Percentiles rank a stretch among this genome's conserved stretches.
These are phyloP conservation scores for Mormyrops boulengeri DNA, from an alignment of 2,797 vertebrate species.

Conservation along the genomic window DNA sequence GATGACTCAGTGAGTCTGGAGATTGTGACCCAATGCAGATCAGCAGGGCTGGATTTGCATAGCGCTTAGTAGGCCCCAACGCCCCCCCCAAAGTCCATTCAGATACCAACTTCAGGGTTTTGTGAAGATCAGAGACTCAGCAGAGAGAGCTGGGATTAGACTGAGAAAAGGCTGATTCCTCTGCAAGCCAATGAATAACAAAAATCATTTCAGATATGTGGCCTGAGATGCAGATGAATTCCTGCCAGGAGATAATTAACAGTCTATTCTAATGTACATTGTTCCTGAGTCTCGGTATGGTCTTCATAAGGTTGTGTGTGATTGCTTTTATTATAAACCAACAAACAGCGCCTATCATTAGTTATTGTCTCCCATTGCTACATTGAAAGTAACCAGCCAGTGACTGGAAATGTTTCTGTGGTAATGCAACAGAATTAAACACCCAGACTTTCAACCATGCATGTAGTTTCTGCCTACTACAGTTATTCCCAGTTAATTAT, in stretches of 20 bases:
- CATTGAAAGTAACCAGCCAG: not conserved
- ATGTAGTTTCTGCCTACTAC: not conserved
- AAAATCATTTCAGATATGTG: not conserved
- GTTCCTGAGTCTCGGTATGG: not conserved
- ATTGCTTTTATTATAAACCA: not conserved
- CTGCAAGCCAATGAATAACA: not conserved
- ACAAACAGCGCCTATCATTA: not conserved
- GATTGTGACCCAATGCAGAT: slow-evolving; percentile 24
- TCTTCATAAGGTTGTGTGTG: not conserved
- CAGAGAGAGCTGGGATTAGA: not conserved
- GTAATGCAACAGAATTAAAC: not conserved
- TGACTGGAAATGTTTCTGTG: not conserved
- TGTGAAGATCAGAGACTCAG: slow-evolving; percentile 10
- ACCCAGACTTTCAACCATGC: not conserved
- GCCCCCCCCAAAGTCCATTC: slow-evolving; percentile 22
- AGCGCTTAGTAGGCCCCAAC: slow-evolving; percentile 17
- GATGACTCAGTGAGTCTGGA: slow-evolving; percentile 26
- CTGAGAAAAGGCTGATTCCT: not conserved
- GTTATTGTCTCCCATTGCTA: not conserved
- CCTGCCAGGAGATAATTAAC: not conserved
- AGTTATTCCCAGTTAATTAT: not conserved
- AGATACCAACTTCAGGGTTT: not conserved
- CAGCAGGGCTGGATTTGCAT: slow-evolving; percentile 33
- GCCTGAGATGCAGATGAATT: not conserved
- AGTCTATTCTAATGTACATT: not conserved